Conservation (phyloP, 2,888 invertebrate genomes). For the Noctua comes region DNA sequence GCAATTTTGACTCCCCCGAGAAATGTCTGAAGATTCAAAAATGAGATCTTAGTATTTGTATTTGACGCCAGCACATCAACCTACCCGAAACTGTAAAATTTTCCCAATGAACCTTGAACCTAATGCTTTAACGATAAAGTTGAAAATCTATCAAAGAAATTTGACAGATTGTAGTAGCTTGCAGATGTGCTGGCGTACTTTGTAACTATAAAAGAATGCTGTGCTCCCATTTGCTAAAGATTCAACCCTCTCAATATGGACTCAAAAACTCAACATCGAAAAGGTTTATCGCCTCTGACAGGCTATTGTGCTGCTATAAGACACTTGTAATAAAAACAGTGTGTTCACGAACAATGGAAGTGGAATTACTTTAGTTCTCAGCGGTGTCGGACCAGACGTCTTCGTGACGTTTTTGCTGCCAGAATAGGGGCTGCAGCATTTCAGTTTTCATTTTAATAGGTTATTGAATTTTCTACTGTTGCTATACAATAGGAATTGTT, state of each 20-base stretch:
- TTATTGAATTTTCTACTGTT: no score
- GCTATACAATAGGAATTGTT: no score
- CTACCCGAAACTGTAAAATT: no score
- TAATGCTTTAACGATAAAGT: no score
- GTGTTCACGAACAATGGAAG: conserved; percentile 1
- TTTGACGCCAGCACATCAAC: no score
- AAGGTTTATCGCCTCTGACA: conserved; percentile 6
- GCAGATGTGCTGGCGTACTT: no score
- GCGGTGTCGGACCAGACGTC: background rate
- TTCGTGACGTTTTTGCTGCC: background rate
- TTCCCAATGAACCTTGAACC: no score
- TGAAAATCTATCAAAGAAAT: no score
- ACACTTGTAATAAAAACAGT: conserved; percentile 16
- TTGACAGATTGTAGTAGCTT: no score
- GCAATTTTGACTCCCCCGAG: background rate
- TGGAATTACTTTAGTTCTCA: background rate
- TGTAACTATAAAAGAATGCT: background rate
- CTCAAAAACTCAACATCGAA: background rate
- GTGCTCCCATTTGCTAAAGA: background rate
- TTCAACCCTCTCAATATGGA: background rate
- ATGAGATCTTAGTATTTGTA: background rate
- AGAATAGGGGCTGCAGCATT: background rate
- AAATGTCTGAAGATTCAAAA: background rate
- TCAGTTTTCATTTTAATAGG: background rate
- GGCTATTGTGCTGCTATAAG: background rate